Evolutionary conservation across 2,113 vertebrate species (phyloP).

Genomic region (Trogon melanurus): DNA sequence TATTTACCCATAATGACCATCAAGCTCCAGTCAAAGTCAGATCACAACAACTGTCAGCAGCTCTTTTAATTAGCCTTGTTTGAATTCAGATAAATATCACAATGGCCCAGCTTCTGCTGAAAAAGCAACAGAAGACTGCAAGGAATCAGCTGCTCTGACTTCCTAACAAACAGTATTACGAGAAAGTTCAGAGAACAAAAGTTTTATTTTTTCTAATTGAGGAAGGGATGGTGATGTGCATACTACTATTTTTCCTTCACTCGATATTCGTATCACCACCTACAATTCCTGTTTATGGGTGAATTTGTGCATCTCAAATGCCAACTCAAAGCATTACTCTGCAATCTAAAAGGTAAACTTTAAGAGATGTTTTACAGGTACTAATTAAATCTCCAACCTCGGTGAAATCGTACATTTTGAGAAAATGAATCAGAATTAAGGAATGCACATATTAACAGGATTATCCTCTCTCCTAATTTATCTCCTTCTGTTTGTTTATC

Average conservation of each 20-base stretch:
- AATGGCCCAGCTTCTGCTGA: conserved; percentile 82
- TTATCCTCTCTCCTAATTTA: conserved; percentile 69
- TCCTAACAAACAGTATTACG: conserved; percentile 17
- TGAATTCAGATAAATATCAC: conserved; percentile 91
- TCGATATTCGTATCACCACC: not conserved
- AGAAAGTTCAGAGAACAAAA: conserved; percentile 1
- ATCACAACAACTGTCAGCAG: conserved; percentile 91
- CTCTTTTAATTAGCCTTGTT: conserved; percentile 90
- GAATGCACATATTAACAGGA: conserved; percentile 68
- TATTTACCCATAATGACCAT: conserved; percentile 93
- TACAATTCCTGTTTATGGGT: not conserved
- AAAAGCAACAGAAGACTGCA: conserved; percentile 75
- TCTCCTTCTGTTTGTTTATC: conserved; percentile 72
- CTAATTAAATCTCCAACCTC: conserved; percentile 29
- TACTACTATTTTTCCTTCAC: not conserved
- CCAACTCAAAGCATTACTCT: not conserved
- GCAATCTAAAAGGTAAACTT: conserved; percentile 17
- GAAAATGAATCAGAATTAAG: conserved; percentile 62
- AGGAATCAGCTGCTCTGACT: conserved; percentile 57
- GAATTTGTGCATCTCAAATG: conserved; percentile 10
- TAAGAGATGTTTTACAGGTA: conserved; percentile 18
- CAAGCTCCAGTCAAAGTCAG: conserved; percentile 88
- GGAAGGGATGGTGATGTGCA: not conserved
- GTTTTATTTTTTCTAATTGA: not conserved
- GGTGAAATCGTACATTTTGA: not conserved